Base-by-base conservation (phyloP, 2,113 vertebrate genomes). In the Tragelaphus strepsiceros region DNA sequence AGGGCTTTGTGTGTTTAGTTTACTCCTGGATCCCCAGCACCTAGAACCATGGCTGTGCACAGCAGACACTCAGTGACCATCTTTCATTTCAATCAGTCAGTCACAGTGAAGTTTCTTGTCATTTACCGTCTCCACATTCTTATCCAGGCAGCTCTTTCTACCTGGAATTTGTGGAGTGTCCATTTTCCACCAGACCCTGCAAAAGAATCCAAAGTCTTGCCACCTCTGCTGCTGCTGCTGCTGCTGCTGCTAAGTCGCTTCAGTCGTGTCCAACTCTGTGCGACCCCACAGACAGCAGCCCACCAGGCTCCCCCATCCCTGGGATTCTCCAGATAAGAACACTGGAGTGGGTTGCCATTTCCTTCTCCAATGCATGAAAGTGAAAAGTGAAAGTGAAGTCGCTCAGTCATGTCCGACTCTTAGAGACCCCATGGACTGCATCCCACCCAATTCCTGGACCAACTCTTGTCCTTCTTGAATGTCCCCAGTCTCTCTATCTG, bases 381-480 rank as follows among this genome's bases (percentile, higher is more conserved):
- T 49, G 49, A 49, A 49, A 49, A 49, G 49, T 49, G 49, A 49
- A 49, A 49, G 49, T 2, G 49, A 49, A 49, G 49, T 49, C 49
- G 0, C 11, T 2, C 11, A 49, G 49, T 49, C 10, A 3, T 49
- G 49, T 12, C 49, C 11, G 49, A 49, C 49, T 49, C 49, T 43
- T 43, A 49, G 49, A 49, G 49, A 49, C 1, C 49, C 49, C 49
- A 13, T 12, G 49, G 49, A 49, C 49, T 49, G 49, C 49, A 49
- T 1, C 46, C 26, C 21, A 1, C 46, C 39, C 74, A 54, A 0
- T 3, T 77, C 62, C 16, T 0, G 43, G 12, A 2, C 77, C 88
- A 54, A 6, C 6, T 2, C 28, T 35, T 1, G 0, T 7, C 22
- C 35, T 12, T n/a, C n/a, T 24, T 19, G 67, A 54, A 14, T 14